phyloP scores from a whole-genome alignment of 2,113 vertebrate genomes.

The Carlito syrichta region DNA sequence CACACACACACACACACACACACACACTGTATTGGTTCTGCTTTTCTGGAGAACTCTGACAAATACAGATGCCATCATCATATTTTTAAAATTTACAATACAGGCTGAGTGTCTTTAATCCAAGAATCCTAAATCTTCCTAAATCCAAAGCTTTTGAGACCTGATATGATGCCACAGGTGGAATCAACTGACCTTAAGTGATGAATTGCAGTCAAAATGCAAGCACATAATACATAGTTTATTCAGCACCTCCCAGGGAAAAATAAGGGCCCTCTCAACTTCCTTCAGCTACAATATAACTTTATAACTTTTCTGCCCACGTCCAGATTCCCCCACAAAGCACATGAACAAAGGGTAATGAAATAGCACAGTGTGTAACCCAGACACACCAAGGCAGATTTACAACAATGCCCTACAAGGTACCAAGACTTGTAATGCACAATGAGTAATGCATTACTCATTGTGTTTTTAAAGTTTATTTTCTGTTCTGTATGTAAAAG shows the following conservation, averaged over 20 bases:
- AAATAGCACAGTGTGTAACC: background rate
- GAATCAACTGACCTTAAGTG: background rate
- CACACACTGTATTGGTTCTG: background rate
- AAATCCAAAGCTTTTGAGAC: background rate
- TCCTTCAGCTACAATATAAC: background rate
- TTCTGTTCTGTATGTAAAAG: background rate
- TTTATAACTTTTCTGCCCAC: background rate
- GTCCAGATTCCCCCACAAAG: background rate
- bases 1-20: background rate
- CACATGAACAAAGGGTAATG: background rate
- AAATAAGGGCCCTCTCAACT: no score
- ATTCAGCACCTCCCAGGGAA: background rate
- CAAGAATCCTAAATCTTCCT: background rate
- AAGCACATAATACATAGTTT: background rate
- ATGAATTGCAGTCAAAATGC: background rate
- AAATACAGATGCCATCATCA: background rate
- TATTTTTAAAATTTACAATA: background rate
- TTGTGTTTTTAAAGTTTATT: background rate
- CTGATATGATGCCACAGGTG: background rate
- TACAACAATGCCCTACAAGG: accelerated
- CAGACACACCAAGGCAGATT: background rate
- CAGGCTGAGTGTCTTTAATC: background rate
- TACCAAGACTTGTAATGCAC: background rate
- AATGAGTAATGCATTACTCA: background rate
- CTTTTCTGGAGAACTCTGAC: background rate